phyloP scores from a whole-genome alignment of 2,797 vertebrate genomes.

The Echiichthys vipera region DNA sequence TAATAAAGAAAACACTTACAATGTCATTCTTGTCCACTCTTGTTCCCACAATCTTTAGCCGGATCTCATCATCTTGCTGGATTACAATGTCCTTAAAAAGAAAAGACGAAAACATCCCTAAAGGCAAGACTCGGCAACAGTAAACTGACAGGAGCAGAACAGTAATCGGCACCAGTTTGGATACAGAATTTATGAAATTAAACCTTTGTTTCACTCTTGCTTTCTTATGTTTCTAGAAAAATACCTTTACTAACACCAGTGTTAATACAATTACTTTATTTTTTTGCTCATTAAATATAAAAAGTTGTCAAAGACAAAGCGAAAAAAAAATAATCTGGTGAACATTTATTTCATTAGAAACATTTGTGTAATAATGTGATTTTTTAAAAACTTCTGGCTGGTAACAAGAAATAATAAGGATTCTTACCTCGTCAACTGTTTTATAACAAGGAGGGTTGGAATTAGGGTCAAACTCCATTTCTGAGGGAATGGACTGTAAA shows the following conservation, averaged over 20 bases:
- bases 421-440: constrained; percentile 91
- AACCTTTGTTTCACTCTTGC: background rate
- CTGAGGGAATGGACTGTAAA: constrained; percentile 93
- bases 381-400: background rate
- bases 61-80: constrained; percentile 95
- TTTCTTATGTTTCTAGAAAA: background rate
- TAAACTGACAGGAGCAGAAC: background rate
- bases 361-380: background rate
- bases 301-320: background rate
- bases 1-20: constrained; percentile 78
- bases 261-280: background rate
- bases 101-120: background rate
- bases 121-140: background rate
- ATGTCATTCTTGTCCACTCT: constrained; percentile 97
- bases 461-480: constrained; percentile 97
- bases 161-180: background rate
- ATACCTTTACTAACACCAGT: background rate
- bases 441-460: constrained; percentile 97
- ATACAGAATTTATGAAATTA: background rate
- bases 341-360: background rate
- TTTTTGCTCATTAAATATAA: background rate
- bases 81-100: constrained; percentile 91
- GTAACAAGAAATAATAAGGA: background rate
- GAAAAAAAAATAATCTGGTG: background rate
- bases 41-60: constrained; percentile 94